These are phyloP conservation scores for Platycercus adscitus DNA, from an alignment of 2,113 vertebrate species.

Conservation along the genomic window DNA sequence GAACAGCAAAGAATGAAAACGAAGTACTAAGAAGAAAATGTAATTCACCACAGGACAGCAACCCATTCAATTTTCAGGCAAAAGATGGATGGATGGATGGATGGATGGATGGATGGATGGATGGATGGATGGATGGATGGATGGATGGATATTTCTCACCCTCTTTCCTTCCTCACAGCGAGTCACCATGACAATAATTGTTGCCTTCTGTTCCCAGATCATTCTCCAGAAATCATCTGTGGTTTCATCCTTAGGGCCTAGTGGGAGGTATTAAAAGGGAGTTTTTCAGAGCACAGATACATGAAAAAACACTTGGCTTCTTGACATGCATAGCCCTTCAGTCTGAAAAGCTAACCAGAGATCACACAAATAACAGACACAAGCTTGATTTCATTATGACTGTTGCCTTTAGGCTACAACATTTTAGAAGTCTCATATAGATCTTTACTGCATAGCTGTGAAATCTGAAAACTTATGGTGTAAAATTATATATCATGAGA, in stretches of 20 bases:
- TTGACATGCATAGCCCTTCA: background rate
- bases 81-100: background rate
- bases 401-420: background rate
- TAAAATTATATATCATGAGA: background rate
- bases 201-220: constrained; percentile 97
- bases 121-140: background rate
- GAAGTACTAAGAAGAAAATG: background rate
- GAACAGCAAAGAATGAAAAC: background rate
- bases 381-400: background rate
- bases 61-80: background rate
- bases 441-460: background rate
- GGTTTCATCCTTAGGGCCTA: constrained; percentile 95
- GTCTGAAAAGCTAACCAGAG: background rate
- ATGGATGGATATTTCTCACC: constrained; percentile 72
- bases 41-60: background rate
- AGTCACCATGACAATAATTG: constrained; percentile 97
- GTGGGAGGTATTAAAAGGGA: background rate
- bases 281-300: background rate
- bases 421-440: background rate
- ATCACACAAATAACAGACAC: background rate
- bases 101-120: background rate
- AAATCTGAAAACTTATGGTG: background rate
- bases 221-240: constrained; percentile 95
- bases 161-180: constrained; percentile 94
- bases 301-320: background rate